Percentiles rank a stretch among this genome's conserved stretches.
Conservation (phyloP, 1,140 invertebrate species). For the Diachasma alloeum region DNA sequence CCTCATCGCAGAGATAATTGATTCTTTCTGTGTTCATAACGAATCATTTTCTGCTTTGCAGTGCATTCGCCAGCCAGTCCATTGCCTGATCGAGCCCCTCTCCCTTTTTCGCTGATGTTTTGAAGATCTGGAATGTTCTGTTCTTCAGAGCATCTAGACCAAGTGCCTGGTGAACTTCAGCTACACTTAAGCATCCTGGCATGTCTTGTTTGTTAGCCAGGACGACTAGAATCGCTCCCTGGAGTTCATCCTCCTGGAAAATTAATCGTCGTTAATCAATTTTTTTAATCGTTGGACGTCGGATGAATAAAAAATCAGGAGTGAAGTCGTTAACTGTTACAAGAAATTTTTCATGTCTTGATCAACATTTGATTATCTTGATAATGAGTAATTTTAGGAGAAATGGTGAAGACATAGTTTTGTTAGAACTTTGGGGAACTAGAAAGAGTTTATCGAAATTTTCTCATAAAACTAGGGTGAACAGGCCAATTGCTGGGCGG, state of each 20-base stretch:
- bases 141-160: constrained; percentile 95
- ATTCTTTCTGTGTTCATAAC: not conserved
- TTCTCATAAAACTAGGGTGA: too few species aligned
- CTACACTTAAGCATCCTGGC: constrained; percentile 93
- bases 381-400: too few species aligned
- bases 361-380: too few species aligned
- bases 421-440: too few species aligned
- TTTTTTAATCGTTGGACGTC: constrained; percentile 29
- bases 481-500: too few species aligned
- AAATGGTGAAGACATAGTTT: too few species aligned
- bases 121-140: constrained; percentile 99
- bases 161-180: constrained; percentile 96
- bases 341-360: too few species aligned
- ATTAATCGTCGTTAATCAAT: not conserved
- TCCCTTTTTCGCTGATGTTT: constrained; percentile 98
- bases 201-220: constrained; percentile 99
- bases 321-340: too few species aligned
- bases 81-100: constrained; percentile 98
- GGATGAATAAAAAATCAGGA: too few species aligned
- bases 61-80: constrained; percentile 95
- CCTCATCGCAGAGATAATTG: not conserved
- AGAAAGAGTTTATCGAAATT: too few species aligned
- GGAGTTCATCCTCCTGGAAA: constrained; percentile 92
- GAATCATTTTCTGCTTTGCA: constrained; percentile 85
- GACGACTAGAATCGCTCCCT: constrained; percentile 93